phyloP scores from a whole-genome alignment of 1,140 invertebrate species.

The Steinernema feltiae region DNA sequence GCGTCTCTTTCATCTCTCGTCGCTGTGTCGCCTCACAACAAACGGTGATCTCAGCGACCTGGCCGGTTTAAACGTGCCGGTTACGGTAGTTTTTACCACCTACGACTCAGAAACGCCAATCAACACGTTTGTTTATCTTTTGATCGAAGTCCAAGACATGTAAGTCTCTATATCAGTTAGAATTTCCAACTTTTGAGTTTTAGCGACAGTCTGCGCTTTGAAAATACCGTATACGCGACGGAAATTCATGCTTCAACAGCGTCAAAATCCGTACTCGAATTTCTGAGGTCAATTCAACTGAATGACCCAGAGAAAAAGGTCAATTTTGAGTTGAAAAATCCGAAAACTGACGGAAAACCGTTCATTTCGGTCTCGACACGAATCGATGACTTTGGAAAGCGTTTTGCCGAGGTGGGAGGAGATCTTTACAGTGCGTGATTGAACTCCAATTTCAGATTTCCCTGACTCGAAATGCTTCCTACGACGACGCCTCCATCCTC shows the following conservation, averaged over 20 bases:
- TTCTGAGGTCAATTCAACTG: neutral
- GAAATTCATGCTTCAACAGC: neutral
- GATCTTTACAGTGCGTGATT: neutral
- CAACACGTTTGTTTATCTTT: neutral
- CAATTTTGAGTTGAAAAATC: neutral
- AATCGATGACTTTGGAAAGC: neutral
- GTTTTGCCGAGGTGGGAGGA: neutral
- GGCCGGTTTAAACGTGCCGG: neutral
- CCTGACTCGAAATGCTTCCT: neutral
- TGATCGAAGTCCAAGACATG: neutral
- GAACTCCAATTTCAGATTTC: neutral
- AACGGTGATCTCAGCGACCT: neutral
- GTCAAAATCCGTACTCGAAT: neutral
- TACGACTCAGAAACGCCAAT: neutral
- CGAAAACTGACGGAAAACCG: neutral
- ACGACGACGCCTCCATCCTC: neutral
- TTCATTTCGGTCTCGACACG: neutral
- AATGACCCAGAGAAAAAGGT: neutral
- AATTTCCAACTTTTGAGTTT: neutral
- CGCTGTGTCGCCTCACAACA: neutral
- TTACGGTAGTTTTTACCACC: neutral
- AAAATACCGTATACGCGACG: neutral
- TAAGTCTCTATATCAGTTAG: neutral
- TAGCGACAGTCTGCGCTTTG: neutral
- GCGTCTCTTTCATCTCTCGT: neutral